Evolutionary conservation across 2,888 invertebrate species (phyloP).

Genomic region (Netelia inedita): DNA sequence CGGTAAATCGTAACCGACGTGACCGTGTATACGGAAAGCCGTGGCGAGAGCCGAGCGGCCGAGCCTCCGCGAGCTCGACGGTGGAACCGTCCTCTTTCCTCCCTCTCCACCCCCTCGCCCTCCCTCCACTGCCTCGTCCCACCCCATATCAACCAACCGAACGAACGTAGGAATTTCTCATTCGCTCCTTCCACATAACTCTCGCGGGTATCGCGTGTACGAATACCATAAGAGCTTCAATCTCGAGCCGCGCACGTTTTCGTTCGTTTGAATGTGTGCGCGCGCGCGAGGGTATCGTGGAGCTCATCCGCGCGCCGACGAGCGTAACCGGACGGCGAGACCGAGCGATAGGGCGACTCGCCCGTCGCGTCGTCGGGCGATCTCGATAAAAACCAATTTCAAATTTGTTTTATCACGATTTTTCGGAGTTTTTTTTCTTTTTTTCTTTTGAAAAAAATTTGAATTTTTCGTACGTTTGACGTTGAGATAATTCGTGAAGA

Average conservation of each 20-base stretch:
- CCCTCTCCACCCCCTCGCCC: constrained; percentile 70
- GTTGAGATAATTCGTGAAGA: no score
- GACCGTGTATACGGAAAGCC: constrained; percentile 55
- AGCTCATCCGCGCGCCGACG: no score
- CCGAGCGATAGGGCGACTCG: no score
- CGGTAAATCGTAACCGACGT: constrained; percentile 56
- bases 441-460: no score
- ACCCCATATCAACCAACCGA: not conserved
- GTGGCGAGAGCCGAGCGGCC: constrained; percentile 70
- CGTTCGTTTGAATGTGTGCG: not conserved
- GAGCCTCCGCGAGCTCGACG: constrained; percentile 73
- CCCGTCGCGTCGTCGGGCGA: no score
- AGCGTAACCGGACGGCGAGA: no score
- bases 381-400: no score
- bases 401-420: not conserved
- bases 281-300: not conserved
- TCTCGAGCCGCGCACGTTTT: not conserved
- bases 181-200: constrained; percentile 12
- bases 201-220: not conserved
- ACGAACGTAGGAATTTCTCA: not conserved
- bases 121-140: constrained; percentile 18
- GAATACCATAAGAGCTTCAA: not conserved
- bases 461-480: no score
- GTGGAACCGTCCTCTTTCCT: constrained; percentile 65
- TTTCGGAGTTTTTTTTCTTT: no score